Evolutionary conservation across 2,113 vertebrate genomes (phyloP).

Genomic region (Dolichotis patagonum): DNA sequence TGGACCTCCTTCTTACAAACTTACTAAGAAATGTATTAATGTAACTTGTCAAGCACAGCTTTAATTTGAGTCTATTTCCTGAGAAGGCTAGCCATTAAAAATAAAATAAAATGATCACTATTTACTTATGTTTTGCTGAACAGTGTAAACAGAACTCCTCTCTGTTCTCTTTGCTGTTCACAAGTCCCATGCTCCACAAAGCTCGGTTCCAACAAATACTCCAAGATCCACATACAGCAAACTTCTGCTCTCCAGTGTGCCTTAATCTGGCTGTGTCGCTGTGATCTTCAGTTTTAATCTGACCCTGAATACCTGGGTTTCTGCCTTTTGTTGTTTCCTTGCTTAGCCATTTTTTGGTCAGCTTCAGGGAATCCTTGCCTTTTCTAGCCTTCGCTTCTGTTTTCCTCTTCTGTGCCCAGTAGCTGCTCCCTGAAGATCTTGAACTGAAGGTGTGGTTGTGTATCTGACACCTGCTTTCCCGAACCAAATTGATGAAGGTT

Average conservation of each 20-base stretch:
- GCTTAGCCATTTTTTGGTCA: background rate
- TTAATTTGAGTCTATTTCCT: background rate
- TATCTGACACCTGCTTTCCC: slow-evolving; percentile 19
- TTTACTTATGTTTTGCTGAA: background rate
- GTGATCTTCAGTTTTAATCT: background rate
- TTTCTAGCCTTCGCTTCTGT: background rate
- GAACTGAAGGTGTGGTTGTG: background rate
- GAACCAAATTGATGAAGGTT: background rate
- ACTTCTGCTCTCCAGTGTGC: background rate
- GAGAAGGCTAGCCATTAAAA: background rate
- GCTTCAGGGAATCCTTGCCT: background rate
- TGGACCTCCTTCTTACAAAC: background rate
- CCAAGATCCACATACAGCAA: background rate
- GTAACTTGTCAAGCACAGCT: background rate
- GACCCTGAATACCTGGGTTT: background rate
- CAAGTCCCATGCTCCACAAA: background rate
- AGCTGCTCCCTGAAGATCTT: background rate
- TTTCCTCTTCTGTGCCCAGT: background rate
- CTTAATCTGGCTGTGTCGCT: background rate
- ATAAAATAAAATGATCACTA: background rate
- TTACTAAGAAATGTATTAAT: background rate
- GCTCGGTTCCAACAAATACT: background rate
- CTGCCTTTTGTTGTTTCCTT: background rate
- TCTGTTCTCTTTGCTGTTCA: background rate
- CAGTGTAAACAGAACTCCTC: background rate